These are phyloP conservation scores for Parazoanthus atlanticus DNA, from an alignment of 92 coral and sea anemone genomes.

Conservation along the genomic window DNA sequence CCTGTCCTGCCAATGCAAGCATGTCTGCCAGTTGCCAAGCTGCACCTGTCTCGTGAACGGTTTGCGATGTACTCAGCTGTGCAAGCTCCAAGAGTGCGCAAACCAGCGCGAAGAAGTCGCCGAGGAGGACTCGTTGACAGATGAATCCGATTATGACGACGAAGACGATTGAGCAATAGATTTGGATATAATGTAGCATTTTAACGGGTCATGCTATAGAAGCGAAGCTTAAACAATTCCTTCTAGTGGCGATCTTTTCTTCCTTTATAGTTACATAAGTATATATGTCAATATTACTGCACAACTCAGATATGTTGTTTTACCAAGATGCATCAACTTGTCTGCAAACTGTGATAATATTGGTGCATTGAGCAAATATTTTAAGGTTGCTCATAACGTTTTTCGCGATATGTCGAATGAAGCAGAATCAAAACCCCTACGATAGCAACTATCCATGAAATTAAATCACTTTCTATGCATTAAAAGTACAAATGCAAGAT, in stretches of 20 bases:
- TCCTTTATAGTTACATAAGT: conserved; percentile 16
- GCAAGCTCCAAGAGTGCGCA: conserved; percentile 50
- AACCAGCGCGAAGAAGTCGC: conserved; percentile 28
- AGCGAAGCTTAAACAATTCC: conserved; percentile 12
- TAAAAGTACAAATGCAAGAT: conserved; percentile 1
- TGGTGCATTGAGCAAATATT: conserved; percentile 1
- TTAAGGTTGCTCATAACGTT: conserved; percentile 4
- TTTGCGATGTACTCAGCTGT: conserved; percentile 43
- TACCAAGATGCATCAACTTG: background rate
- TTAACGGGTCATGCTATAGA: background rate
- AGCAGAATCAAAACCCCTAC: conserved; percentile 4
- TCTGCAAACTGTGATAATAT: conserved; percentile 13
- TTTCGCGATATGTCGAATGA: background rate
- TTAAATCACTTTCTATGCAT: conserved; percentile 11
- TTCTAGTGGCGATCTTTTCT: conserved; percentile 20
- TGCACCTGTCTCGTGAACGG: conserved; percentile 49
- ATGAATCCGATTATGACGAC: conserved; percentile 31
- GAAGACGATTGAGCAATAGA: conserved; percentile 16
- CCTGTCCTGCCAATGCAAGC: conserved; percentile 55
- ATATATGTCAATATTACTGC: conserved; percentile 8
- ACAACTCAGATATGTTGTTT: conserved; percentile 25
- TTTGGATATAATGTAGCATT: background rate
- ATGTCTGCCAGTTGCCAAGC: conserved; percentile 48
- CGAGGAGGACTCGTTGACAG: conserved; percentile 10
- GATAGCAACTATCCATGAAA: conserved; percentile 20